phyloP scores from a whole-genome alignment of 53 echinoderm and acorn worm genomes.

The Astropecten irregularis region DNA sequence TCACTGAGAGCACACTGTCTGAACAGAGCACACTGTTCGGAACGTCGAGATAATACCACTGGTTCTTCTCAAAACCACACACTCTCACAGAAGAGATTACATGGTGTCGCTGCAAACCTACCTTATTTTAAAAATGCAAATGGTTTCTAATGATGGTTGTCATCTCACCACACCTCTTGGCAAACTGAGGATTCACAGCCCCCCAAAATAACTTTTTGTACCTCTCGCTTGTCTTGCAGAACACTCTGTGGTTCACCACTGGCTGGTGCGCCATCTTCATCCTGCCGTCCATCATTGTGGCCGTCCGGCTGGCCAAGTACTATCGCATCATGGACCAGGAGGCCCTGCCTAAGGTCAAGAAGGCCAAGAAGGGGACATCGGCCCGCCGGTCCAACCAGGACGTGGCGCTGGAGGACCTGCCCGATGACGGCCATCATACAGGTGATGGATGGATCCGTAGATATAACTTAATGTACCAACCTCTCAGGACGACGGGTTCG shows the following conservation, averaged over 20 bases:
- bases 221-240: too few relatives aligned
- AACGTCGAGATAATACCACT: too few relatives aligned
- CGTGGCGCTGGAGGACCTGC: slow-evolving; percentile 73
- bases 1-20: too few relatives aligned
- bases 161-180: too few relatives aligned
- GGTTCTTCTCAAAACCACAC: too few relatives aligned
- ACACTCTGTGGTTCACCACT: slow-evolving; percentile 92
- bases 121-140: too few relatives aligned
- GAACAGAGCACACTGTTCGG: too few relatives aligned
- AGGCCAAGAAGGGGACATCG: slow-evolving; percentile 55
- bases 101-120: too few relatives aligned
- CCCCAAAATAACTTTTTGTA: too few relatives aligned
- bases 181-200: too few relatives aligned
- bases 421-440: slow-evolving; percentile 50
- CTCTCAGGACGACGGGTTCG: slow-evolving; percentile 1
- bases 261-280: slow-evolving; percentile 98
- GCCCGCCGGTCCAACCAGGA: slow-evolving; percentile 51
- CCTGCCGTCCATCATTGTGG: slow-evolving; percentile 77
- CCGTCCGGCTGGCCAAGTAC: slow-evolving; percentile 97
- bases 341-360: slow-evolving; percentile 67
- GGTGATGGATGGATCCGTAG: slow-evolving; percentile 59
- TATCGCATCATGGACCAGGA: slow-evolving; percentile 95
- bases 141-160: too few relatives aligned
- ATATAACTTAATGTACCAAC: slow-evolving; percentile 15
- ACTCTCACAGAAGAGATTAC: too few relatives aligned